Base-by-base conservation (phyloP, 2,888 invertebrate genomes). In the Thereva nobilitata region DNA sequence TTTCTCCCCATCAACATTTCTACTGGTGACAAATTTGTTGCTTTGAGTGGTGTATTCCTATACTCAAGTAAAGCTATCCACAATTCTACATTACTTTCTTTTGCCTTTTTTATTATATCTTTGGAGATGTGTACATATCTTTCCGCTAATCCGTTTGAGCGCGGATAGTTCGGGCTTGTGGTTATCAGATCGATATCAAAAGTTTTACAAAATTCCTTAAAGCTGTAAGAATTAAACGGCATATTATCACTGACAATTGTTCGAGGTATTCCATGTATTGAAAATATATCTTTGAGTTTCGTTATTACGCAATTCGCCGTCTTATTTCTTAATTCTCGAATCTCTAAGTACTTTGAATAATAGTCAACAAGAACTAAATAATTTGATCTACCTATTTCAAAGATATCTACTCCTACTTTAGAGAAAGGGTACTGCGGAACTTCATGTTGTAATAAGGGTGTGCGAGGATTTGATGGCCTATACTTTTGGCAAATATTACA, bases 321-420 rank as follows among this genome's bases (percentile, higher is more conserved):
- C 42, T 41, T 41, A 3, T 6, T 12, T 5, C 42, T 10, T 23
- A 55, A 5, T 41, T 12, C 10, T 34, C 54, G 54, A 34, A 69
- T 64, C 63, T 73, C 71, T 34, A 68, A 53, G 65, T 65, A 72
- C 55, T 67, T 71, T 8, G 67, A 68, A 40, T 69, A 72, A 23
- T 66, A 70, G 56, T 74, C 73, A 9, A 68, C 45, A 44, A 73
- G 63, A 9, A 74, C 67, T 42, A 75, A 68, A 67, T 71, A 74
- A 44, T 41, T 9, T 10, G 37, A 49, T 1, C 34, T 37, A 6
- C 5, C 37, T 34, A 40, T 10, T 12, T 63, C 69, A 64, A 56
- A 64, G 68, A 76, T 73, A 71, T 76, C 76, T 40, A 71, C 66
- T 49, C 67, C 72, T 44, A 76, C 56, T 56, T 73, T 73, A 56